These are phyloP conservation scores for Ochropleura leucogaster DNA, from an alignment of 2,888 invertebrate genomes.

Conservation along the genomic window DNA sequence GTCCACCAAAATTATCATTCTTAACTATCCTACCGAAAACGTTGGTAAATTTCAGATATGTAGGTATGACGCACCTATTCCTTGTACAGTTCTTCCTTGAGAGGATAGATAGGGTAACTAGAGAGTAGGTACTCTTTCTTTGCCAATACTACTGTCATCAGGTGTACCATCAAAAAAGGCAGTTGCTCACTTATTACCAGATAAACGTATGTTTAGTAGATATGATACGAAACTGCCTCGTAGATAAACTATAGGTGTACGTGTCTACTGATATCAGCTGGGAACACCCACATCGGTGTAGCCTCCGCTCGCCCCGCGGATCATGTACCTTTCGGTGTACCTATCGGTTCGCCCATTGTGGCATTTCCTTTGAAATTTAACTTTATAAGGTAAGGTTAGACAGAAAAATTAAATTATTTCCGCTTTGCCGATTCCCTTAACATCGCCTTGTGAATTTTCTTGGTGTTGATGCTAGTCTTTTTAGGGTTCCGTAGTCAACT, in stretches of 20 bases:
- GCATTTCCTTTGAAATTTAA: too few relatives aligned
- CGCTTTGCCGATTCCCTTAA: too few relatives aligned
- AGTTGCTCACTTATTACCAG: not conserved
- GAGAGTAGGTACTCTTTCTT: not conserved
- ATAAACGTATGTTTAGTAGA: not conserved
- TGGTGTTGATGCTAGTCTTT: too few relatives aligned
- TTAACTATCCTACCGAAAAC: not conserved
- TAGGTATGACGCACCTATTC: not conserved
- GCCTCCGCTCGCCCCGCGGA: too few relatives aligned
- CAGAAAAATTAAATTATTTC: too few relatives aligned
- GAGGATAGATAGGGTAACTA: not conserved
- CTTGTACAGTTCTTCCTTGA: not conserved
- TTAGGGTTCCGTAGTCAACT: too few relatives aligned
- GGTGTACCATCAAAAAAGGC: too few relatives aligned
- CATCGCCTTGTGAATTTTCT: too few relatives aligned
- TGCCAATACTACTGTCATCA: not conserved
- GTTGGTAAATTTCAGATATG: not conserved
- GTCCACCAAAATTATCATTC: too few relatives aligned
- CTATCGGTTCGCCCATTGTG: too few relatives aligned
- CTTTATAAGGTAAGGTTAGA: too few relatives aligned
- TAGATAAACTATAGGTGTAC: not conserved
- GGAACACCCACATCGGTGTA: not conserved
- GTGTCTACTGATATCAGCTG: not conserved
- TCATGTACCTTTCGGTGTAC: too few relatives aligned
- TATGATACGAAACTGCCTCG: not conserved